phyloP scores from a whole-genome alignment of 92 coral and sea anemone genomes.

The Heteractis magnifica region DNA sequence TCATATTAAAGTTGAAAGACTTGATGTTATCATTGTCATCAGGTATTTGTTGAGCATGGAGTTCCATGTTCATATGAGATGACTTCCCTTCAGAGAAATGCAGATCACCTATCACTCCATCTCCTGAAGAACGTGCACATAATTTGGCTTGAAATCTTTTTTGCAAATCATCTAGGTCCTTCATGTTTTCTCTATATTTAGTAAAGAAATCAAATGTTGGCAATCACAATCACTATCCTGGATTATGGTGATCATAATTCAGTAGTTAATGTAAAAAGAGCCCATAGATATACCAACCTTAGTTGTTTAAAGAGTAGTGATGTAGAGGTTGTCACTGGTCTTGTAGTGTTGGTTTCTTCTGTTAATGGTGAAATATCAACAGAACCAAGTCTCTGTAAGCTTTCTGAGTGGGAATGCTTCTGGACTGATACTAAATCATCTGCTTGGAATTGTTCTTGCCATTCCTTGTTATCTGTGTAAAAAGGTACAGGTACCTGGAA shows the following conservation, averaged over 20 bases:
- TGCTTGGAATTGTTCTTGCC: constrained; percentile 16
- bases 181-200: constrained; percentile 75
- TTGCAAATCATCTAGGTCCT: constrained; percentile 78
- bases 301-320: constrained; percentile 71
- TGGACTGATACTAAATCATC: constrained; percentile 38
- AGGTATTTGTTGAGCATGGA: not conserved
- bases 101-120: not conserved
- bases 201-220: not conserved
- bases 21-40: not conserved
- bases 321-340: constrained; percentile 42
- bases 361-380: not conserved
- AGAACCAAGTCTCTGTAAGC: constrained; percentile 16
- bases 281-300: constrained; percentile 39
- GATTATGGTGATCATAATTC: not conserved
- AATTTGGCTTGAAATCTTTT: constrained; percentile 61
- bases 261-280: not conserved
- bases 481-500: not conserved
- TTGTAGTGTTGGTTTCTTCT: not conserved
- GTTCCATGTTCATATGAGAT: not conserved
- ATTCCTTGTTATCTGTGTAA: not conserved
- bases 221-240: not conserved
- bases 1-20: not conserved
- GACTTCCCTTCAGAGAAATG: not conserved
- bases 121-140: not conserved
- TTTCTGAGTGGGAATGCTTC: constrained; percentile 25